phyloP scores from a whole-genome alignment of 1,140 invertebrate species.

The Penaeus vannamei region DNA sequence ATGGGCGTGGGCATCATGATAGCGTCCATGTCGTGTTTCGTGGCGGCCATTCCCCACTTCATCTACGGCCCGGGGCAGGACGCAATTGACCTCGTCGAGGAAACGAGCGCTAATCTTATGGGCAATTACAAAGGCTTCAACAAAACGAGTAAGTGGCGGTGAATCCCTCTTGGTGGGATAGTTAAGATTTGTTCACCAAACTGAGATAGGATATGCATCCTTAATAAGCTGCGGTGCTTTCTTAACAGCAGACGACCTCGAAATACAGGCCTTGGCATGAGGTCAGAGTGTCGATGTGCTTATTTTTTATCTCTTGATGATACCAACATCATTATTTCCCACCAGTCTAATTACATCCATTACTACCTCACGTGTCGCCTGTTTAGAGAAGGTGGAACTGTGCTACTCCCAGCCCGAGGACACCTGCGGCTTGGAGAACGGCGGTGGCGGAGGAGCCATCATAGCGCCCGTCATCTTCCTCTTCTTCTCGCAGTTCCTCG shows the following conservation, averaged over 20 bases:
- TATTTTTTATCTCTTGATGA: too few species aligned
- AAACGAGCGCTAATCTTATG: neutral
- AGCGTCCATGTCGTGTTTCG: constrained; percentile 75
- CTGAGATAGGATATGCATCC: neutral
- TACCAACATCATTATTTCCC: neutral
- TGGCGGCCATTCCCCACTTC: constrained; percentile 79
- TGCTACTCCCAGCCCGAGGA: constrained; percentile 23
- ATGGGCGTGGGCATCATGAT: constrained; percentile 74
- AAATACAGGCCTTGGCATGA: too few species aligned
- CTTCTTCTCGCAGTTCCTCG: constrained; percentile 79
- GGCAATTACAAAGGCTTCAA: neutral
- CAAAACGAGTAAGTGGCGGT: neutral
- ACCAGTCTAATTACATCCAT: neutral
- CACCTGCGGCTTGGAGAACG: constrained; percentile 66
- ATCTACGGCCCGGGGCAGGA: constrained; percentile 75
- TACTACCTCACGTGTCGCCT: neutral
- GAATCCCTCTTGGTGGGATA: too few species aligned
- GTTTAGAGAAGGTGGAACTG: constrained; percentile 36
- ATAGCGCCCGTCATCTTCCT: constrained; percentile 72
- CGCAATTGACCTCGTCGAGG: neutral
- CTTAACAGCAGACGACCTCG: too few species aligned
- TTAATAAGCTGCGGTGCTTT: too few species aligned
- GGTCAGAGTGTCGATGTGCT: too few species aligned
- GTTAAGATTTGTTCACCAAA: too few species aligned
- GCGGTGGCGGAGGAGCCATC: neutral